These are phyloP conservation scores for Ceratotherium simum DNA, from an alignment of 2,113 vertebrate species.

Conservation along the genomic window DNA sequence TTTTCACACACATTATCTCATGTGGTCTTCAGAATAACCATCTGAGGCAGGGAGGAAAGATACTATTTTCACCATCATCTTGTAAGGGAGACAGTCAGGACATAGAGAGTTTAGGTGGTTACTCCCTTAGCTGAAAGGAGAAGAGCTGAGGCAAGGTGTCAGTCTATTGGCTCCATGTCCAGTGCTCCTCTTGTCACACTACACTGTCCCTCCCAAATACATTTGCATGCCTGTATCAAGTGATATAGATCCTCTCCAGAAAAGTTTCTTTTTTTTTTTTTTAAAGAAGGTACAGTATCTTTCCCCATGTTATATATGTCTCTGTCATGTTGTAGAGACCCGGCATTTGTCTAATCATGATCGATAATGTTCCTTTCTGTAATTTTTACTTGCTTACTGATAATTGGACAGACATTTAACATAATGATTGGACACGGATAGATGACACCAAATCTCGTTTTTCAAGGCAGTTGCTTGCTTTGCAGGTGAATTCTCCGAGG, in stretches of 20 bases:
- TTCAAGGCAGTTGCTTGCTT: neutral
- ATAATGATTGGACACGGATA: neutral
- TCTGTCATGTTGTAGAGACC: neutral
- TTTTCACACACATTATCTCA: neutral
- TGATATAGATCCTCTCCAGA: neutral
- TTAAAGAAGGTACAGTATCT: neutral
- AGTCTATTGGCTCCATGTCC: rapidly evolving
- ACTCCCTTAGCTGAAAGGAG: neutral
- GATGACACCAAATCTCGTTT: neutral
- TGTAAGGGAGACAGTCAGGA: neutral
- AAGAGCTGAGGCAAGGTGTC: neutral
- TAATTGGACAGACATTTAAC: neutral
- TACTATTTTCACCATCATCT: neutral
- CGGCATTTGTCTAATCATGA: neutral
- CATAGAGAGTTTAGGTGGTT: neutral
- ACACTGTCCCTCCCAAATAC: neutral
- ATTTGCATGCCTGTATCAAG: neutral
- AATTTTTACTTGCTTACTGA: conserved; percentile 4
- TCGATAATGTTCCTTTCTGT: neutral
- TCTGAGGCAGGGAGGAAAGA: neutral
- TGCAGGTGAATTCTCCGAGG: neutral
- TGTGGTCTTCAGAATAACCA: neutral
- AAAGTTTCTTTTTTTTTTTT: neutral
- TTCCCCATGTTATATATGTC: neutral
- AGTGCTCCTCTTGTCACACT: neutral